phyloP scores from a whole-genome alignment of 2,888 invertebrate species.

The Noctua fimbriata region DNA sequence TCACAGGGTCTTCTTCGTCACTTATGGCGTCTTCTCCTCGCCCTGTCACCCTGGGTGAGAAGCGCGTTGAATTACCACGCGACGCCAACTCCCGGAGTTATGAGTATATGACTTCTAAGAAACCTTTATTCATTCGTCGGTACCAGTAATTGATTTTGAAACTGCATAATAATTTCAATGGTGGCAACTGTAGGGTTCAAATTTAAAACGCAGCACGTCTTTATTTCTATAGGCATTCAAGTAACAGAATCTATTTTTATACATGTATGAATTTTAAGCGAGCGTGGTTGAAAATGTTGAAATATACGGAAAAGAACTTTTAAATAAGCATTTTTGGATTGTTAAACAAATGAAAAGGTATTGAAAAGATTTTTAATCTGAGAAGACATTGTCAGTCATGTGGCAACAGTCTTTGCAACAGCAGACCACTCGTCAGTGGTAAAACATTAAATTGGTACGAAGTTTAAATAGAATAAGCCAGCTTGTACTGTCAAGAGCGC shows the following conservation, averaged over 20 bases:
- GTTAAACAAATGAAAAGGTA: background rate
- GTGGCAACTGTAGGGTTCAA: background rate
- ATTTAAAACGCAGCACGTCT: background rate
- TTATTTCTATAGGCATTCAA: background rate
- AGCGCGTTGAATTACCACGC: background rate
- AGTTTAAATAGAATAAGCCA: background rate
- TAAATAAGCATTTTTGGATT: background rate
- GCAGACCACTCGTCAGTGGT: background rate
- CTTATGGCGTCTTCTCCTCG: no score
- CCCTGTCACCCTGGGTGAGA: background rate
- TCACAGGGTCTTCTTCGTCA: background rate
- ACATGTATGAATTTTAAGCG: slow-evolving; percentile 4
- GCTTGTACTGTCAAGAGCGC: no score
- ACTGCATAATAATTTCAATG: background rate
- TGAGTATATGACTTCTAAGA: background rate
- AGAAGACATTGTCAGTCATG: background rate
- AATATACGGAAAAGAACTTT: slow-evolving; percentile 17
- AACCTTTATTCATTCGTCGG: background rate
- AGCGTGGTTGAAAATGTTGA: background rate
- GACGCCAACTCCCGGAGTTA: no score
- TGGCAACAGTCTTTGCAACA: background rate
- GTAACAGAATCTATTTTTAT: slow-evolving; percentile 77
- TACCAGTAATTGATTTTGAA: background rate
- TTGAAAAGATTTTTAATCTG: background rate
- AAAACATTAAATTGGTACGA: background rate